Evolutionary conservation across 2,797 vertebrate species (phyloP), one percentile per base, ranked within the genome.

Genomic region (Malurus splendens): DNA sequence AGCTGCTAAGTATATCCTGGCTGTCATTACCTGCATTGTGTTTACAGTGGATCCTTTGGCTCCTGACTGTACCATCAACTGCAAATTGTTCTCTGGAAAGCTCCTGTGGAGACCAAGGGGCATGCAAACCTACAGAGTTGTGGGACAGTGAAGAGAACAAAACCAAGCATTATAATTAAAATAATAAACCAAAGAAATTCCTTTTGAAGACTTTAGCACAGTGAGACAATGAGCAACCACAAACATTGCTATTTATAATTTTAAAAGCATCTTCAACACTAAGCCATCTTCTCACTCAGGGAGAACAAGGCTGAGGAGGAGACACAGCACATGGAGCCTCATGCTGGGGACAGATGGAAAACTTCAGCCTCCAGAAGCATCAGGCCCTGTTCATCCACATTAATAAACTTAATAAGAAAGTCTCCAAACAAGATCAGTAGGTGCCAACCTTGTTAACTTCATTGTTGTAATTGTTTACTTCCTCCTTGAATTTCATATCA

Each of bases 41-140:
- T 99, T 99, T 18, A 99, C 99, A 13, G 99, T 99, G 2, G 99
- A 99, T 17, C 99, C 99, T 92, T 99, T 99, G 79, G 99, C 99
- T 95, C 99, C 99, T 12, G 99, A 99, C 80, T 98, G 99, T 30
- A 99, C 99, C 99, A 99, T 99, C 95, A 99, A 94, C 94, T 99
- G 99, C 64, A 99, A 97, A 96, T 99, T 99, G 97, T 99, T 99
- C 85, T 99, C 98, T 22, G 99, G 99, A 94, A 99, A 99, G 38
- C 96, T 96, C 39, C 98, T 98, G 93, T 99, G 98, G 70, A 99
- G 98, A 55, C 99, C 99, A 1, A 98, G 87, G 2, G 99, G 99
- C 99, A 99, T 99, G 78, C 99, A 99, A 10, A 98, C 98, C 99
- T 99, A 70, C 32, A n/a, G 30, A 48, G 83, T 73, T 51, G 7